phyloP scores from a whole-genome alignment of 1,140 invertebrate species.

The Halictus rubicundus region DNA sequence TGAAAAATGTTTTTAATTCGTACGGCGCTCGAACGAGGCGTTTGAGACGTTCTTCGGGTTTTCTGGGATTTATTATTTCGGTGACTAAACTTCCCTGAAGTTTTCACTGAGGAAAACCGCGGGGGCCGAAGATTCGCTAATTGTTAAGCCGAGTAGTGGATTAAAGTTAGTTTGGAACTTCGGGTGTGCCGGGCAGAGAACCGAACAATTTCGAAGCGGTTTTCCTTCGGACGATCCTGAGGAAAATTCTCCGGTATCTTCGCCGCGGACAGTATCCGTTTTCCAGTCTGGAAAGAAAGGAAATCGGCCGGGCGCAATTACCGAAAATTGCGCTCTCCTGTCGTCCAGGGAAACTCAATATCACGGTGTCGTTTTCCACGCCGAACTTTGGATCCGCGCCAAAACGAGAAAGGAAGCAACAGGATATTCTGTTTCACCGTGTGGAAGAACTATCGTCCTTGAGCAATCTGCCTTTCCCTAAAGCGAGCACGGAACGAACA shows the following conservation, averaged over 20 bases:
- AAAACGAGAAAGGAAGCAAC: slow-evolving; percentile 39
- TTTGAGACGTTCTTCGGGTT: too few species aligned
- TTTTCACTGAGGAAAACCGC: too few species aligned
- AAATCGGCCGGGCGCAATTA: slow-evolving; percentile 36
- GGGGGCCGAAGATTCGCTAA: too few species aligned
- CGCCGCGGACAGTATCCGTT: neutral
- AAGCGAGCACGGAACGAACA: neutral
- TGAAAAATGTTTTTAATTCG: too few species aligned
- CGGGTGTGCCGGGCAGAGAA: too few species aligned
- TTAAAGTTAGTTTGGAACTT: neutral
- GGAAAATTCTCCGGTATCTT: too few species aligned
- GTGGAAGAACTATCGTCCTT: slow-evolving; percentile 17
- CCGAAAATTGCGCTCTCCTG: slow-evolving; percentile 42
- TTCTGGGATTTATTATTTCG: too few species aligned
- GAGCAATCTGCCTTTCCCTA: slow-evolving; percentile 3
- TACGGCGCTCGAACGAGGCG: too few species aligned
- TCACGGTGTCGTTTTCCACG: neutral
- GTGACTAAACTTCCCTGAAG: too few species aligned
- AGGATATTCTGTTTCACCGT: slow-evolving; percentile 53
- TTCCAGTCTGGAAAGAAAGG: neutral
- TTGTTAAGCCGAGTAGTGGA: too few species aligned
- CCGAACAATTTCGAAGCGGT: neutral
- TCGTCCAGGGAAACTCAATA: slow-evolving; percentile 41
- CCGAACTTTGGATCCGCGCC: slow-evolving; percentile 21
- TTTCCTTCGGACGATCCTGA: too few species aligned